Evolutionary conservation across 2,113 vertebrate genomes (phyloP).

Genomic region (Isurus oxyrinchus): DNA sequence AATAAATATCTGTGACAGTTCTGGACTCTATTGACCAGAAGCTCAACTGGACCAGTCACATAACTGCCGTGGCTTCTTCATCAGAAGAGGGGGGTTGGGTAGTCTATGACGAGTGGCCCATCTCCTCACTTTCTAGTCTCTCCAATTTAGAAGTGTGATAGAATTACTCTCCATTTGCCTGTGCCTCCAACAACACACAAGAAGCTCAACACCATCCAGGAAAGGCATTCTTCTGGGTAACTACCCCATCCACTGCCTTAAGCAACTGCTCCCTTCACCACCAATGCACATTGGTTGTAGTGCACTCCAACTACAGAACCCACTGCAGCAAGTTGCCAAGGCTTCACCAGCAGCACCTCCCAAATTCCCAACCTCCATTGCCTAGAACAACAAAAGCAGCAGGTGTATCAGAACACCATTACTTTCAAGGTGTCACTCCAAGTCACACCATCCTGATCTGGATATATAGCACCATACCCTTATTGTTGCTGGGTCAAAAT

Average conservation of each 20-base stretch:
- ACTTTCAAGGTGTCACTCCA: not conserved
- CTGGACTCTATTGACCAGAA: not conserved
- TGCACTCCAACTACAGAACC: too few species aligned
- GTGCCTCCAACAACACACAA: not conserved
- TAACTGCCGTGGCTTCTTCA: not conserved
- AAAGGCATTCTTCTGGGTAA: too few species aligned
- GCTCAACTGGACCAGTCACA: not conserved
- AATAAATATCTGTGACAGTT: not conserved
- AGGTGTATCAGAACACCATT: not conserved
- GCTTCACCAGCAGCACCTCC: too few species aligned
- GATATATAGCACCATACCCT: too few species aligned
- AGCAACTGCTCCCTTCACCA: too few species aligned
- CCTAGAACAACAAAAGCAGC: not conserved
- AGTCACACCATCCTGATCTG: not conserved
- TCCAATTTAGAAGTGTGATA: not conserved
- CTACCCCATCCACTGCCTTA: too few species aligned
- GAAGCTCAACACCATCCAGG: not conserved
- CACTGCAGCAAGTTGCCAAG: too few species aligned
- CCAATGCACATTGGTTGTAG: too few species aligned
- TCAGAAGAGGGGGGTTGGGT: not conserved
- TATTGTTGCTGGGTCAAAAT: not conserved
- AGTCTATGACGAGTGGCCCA: not conserved
- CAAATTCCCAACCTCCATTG: too few species aligned
- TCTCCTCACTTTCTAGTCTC: not conserved
- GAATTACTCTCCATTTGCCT: not conserved